A percentile compares a stretch with the other conserved stretches of the same genome.
These are phyloP conservation scores for Acleris literana DNA, from an alignment of 2,888 invertebrate genomes.

Conservation along the genomic window DNA sequence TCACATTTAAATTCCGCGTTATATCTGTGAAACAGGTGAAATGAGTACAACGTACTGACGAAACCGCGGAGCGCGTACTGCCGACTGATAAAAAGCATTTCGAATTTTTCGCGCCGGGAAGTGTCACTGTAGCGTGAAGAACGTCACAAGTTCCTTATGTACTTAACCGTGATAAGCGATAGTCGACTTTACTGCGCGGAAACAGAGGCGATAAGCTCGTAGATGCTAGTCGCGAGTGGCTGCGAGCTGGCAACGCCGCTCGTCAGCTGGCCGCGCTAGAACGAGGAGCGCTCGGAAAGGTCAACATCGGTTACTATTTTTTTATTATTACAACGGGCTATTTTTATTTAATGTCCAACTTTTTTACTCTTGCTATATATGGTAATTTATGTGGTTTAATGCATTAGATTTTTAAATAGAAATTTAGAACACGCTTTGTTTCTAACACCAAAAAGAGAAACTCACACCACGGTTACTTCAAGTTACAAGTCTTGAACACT, in stretches of 20 bases:
- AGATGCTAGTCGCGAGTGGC: slow-evolving; percentile 59
- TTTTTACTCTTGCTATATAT: slow-evolving; percentile 47
- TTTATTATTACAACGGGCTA: slow-evolving; percentile 64
- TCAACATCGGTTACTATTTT: slow-evolving; percentile 80
- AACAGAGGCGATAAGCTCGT: slow-evolving; percentile 75
- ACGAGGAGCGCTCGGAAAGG: slow-evolving; percentile 78
- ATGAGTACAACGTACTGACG: slow-evolving; percentile 45
- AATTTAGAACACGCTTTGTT: background rate
- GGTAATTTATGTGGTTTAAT: background rate
- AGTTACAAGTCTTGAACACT: background rate
- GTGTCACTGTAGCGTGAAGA: slow-evolving; percentile 63
- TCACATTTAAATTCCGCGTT: slow-evolving; percentile 5
- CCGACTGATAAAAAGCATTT: slow-evolving; percentile 80
- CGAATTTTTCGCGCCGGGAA: slow-evolving; percentile 83
- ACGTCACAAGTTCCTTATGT: slow-evolving; percentile 77
- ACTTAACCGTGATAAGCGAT: slow-evolving; percentile 60
- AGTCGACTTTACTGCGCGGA: slow-evolving; percentile 50
- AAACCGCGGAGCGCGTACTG: slow-evolving; percentile 53
- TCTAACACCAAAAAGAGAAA: slow-evolving; percentile 3
- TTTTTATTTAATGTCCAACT: slow-evolving; percentile 57
- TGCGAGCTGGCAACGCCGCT: slow-evolving; percentile 74
- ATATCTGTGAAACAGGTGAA: slow-evolving; percentile 32
- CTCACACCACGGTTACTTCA: slow-evolving; percentile 3
- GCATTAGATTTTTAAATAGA: background rate
- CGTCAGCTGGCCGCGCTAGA: slow-evolving; percentile 81